phyloP scores from a whole-genome alignment of 2,113 vertebrate species.

The Scartelaos histophorus region DNA sequence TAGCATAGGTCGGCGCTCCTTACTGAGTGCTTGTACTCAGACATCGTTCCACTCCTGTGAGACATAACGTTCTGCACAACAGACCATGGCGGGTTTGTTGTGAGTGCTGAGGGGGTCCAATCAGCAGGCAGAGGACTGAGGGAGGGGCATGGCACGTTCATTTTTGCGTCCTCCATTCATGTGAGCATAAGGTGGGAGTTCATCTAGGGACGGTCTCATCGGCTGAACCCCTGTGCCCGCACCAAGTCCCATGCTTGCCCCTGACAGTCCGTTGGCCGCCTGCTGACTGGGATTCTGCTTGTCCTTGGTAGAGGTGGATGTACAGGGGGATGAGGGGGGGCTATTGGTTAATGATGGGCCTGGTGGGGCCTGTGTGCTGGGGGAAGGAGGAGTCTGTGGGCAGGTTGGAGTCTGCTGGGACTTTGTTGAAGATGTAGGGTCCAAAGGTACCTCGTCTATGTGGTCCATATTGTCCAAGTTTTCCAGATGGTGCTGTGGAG shows the following conservation, averaged over 20 bases:
- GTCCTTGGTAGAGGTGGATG: conserved; percentile 68
- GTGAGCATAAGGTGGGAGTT: conserved; percentile 92
- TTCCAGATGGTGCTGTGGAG: conserved; percentile 85
- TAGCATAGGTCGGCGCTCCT: conserved; percentile 33
- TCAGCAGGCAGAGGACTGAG: conserved; percentile 98
- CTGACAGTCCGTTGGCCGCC: conserved; percentile 82
- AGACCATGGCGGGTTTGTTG: conserved; percentile 29
- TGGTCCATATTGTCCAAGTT: conserved; percentile 88
- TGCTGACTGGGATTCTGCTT: conserved; percentile 84
- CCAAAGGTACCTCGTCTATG: conserved; percentile 85
- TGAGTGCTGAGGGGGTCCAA: conserved; percentile 38
- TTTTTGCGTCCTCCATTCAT: conserved; percentile 98
- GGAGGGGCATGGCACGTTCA: conserved; percentile 88
- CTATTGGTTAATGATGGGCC: conserved; percentile 41
- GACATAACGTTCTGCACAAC: conserved; percentile 24
- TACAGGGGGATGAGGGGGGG: conserved; percentile 60
- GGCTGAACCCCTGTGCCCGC: conserved; percentile 70
- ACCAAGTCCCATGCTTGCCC: conserved; percentile 25
- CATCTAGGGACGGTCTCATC: conserved; percentile 84
- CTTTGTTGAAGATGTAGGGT: conserved; percentile 67
- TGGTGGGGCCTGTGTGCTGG: conserved; percentile 43
- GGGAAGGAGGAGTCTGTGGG: conserved; percentile 55
- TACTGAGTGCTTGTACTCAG: conserved; percentile 18
- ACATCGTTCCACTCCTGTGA: conserved; percentile 29
- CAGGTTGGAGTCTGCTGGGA: conserved; percentile 38